Percentiles rank a stretch among this genome's conserved stretches.
Evolutionary conservation across 2,113 vertebrate genomes (phyloP).

Genomic region (Chinchilla lanigera): DNA sequence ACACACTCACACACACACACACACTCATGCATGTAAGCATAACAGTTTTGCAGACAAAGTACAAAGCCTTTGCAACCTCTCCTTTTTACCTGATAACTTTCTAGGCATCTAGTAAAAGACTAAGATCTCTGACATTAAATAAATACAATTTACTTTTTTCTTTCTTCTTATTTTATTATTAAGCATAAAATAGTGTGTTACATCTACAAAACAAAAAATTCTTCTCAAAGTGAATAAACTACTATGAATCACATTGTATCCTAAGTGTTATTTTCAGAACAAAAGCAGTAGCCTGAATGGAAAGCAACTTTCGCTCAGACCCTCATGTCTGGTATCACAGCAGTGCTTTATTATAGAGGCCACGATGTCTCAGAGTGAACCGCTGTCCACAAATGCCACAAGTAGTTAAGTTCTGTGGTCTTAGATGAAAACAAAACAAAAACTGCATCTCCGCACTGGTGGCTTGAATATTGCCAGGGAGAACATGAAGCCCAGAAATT

Average conservation of each 20-base stretch:
- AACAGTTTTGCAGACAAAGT: background rate
- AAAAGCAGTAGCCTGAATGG: constrained; percentile 89
- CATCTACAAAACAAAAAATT: background rate
- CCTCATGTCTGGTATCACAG: constrained; percentile 88
- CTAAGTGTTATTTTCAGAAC: constrained; percentile 82
- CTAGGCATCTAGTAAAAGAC: background rate
- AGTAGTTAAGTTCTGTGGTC: background rate
- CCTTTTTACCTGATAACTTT: background rate
- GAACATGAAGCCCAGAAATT: background rate
- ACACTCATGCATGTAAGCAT: background rate
- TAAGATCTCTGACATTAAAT: background rate
- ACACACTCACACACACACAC: background rate
- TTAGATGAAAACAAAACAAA: background rate
- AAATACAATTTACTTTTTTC: too few species aligned
- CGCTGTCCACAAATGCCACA: background rate
- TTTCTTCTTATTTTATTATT: background rate
- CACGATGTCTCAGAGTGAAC: accelerated
- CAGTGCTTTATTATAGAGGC: background rate
- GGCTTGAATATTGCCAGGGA: background rate
- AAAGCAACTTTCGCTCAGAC: constrained; percentile 92
- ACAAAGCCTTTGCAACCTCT: background rate
- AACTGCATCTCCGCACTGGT: accelerated
- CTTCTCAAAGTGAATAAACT: constrained; percentile 83
- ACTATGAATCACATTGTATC: constrained; percentile 89
- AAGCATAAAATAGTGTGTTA: background rate